These are phyloP conservation scores for Pseudomyrmex sp. DNA, from an alignment of 1,140 invertebrate genomes.

Conservation along the genomic window DNA sequence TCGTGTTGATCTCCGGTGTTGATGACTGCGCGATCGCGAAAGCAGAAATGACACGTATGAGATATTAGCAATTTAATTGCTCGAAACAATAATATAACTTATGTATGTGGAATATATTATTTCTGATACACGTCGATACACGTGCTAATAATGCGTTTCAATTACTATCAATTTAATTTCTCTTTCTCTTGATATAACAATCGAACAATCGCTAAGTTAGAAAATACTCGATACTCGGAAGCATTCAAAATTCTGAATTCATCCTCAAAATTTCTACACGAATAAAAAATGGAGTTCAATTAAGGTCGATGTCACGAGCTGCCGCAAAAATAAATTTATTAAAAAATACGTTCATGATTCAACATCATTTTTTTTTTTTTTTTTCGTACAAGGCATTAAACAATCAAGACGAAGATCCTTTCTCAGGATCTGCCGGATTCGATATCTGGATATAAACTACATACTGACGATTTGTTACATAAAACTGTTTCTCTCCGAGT, in stretches of 20 bases:
- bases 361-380: no score
- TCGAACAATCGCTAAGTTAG: no score
- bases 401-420: neutral
- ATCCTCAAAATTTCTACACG: no score
- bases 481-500: slow-evolving; percentile 23
- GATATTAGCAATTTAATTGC: slow-evolving; percentile 26
- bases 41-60: slow-evolving; percentile 1
- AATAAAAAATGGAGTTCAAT: no score
- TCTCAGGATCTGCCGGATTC: neutral
- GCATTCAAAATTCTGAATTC: no score
- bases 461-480: neutral
- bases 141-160: neutral
- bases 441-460: no score
- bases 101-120: neutral
- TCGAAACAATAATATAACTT: slow-evolving; percentile 1
- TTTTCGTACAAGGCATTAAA: neutral
- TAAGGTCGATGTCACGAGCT: no score
- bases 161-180: no score
- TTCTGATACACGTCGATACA: neutral
- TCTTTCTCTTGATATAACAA: no score
- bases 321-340: no score
- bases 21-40: neutral
- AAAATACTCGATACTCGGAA: no score
- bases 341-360: no score
- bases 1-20: neutral